Evolutionary conservation across 2,113 vertebrate genomes (phyloP).

Genomic region (Machaerirhynchus nigripectus): DNA sequence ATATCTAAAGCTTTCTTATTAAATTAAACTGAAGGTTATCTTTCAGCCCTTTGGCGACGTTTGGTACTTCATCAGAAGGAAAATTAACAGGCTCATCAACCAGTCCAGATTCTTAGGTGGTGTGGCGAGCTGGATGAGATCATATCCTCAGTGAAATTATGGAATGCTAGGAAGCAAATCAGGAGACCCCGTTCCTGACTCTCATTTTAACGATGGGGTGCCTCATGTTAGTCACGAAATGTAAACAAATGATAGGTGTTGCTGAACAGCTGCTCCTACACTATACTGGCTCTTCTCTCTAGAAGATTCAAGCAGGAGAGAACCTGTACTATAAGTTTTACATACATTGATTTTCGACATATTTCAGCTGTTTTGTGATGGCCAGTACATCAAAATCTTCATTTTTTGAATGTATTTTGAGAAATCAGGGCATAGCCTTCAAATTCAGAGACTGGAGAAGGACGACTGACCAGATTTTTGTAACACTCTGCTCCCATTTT

Average conservation of each 20-base stretch:
- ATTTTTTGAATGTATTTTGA: neutral
- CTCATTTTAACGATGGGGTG: neutral
- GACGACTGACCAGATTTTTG: neutral
- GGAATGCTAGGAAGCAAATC: neutral
- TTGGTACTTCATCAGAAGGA: neutral
- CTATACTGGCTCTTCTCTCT: neutral
- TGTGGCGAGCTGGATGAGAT: constrained; percentile 35
- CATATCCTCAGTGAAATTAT: constrained; percentile 22
- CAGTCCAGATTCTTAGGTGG: neutral
- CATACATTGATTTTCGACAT: neutral
- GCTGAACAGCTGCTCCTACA: constrained; percentile 15
- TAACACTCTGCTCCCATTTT: neutral
- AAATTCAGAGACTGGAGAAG: neutral
- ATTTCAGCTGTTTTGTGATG: neutral
- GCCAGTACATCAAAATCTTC: neutral
- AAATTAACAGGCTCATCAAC: neutral
- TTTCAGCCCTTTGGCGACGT: neutral
- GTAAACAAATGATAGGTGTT: neutral
- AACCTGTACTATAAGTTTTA: neutral
- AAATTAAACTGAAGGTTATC: neutral
- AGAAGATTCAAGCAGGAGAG: neutral
- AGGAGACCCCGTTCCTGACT: neutral
- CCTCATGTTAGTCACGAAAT: neutral
- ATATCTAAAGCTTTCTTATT: neutral
- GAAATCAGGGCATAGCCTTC: neutral